These are phyloP conservation scores for Eulemur albifrons DNA, from an alignment of 2,797 vertebrate species.

Conservation along the genomic window DNA sequence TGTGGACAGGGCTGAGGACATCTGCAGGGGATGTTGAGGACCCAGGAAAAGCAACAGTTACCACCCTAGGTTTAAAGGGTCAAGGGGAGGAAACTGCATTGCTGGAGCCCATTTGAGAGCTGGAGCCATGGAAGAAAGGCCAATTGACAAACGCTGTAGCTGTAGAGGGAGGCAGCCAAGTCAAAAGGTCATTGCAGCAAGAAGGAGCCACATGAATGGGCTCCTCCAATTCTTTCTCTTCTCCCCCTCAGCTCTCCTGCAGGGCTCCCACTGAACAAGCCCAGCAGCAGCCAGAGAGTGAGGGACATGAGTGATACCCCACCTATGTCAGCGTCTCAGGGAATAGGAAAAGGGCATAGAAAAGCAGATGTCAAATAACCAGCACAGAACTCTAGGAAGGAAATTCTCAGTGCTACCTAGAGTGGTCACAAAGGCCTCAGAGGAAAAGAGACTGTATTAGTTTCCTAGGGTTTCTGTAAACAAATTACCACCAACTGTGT, in stretches of 20 bases:
- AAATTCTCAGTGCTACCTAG: background rate
- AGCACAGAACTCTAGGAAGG: background rate
- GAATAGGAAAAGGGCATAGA: background rate
- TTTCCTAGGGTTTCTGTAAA: background rate
- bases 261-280: background rate
- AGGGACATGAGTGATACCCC: background rate
- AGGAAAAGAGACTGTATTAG: background rate
- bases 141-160: background rate
- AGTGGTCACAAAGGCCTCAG: background rate
- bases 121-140: background rate
- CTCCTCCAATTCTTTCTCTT: background rate
- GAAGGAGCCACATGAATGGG: background rate
- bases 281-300: background rate
- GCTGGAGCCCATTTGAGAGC: background rate
- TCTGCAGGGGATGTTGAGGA: background rate
- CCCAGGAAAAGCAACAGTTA: background rate
- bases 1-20: background rate
- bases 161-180: background rate
- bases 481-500: background rate
- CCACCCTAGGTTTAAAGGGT: background rate
- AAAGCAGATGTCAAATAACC: background rate
- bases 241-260: background rate
- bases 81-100: background rate
- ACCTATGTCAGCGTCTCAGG: background rate
- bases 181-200: background rate